Percentiles rank a stretch among this genome's conserved stretches.
Evolutionary conservation across 2,113 vertebrate genomes (phyloP).

Genomic region (Zootoca vivipara): DNA sequence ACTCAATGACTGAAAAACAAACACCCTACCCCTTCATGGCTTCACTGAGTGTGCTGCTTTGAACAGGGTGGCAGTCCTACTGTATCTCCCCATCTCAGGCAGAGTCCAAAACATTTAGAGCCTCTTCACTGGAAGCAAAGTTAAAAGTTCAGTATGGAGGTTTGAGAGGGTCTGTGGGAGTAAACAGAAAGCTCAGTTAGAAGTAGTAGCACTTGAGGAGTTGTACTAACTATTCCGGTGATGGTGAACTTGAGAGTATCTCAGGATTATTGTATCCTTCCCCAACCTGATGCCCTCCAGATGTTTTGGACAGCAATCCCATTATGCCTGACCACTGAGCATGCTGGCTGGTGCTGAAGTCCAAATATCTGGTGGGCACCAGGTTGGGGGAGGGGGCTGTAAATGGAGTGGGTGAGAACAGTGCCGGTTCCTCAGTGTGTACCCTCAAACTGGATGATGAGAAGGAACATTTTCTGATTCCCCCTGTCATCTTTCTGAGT

Average conservation of each 20-base stretch:
- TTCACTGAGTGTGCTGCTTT: neutral
- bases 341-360: no score
- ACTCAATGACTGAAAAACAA: neutral
- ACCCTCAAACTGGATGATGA: neutral
- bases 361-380: no score
- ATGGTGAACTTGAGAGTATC: neutral
- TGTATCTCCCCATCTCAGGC: neutral
- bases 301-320: no score
- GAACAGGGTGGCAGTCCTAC: neutral
- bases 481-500: no score
- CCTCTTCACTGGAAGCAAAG: neutral
- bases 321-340: no score
- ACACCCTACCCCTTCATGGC: neutral
- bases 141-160: neutral
- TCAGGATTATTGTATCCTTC: neutral
- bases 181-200: neutral
- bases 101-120: neutral
- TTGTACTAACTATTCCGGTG: neutral
- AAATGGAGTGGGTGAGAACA: neutral
- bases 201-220: neutral
- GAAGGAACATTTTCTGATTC: neutral
- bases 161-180: neutral
- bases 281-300: no score
- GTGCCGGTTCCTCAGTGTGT: neutral
- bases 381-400: no score